Conservation (phyloP, 2,797 vertebrate species). For the Mormyrus hasselquistii region DNA sequence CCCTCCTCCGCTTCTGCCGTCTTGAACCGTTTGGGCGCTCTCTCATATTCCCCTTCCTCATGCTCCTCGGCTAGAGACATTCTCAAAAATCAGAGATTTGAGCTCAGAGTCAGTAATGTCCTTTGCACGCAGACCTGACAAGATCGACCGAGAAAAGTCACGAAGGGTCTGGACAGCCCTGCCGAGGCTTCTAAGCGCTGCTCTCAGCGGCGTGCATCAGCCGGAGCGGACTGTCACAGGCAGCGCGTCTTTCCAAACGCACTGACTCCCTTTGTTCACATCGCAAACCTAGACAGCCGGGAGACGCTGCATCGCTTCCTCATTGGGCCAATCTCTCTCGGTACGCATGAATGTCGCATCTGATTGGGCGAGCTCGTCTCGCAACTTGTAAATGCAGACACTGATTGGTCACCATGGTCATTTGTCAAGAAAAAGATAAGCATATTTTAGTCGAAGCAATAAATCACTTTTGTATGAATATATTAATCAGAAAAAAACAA, state of each 20-base stretch:
- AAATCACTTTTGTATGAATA: not conserved
- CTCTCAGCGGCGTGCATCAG: slow-evolving; percentile 12
- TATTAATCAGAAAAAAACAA: not conserved
- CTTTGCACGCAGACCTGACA: not conserved
- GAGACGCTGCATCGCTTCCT: slow-evolving; percentile 10
- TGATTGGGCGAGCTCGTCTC: not conserved
- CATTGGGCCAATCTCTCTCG: slow-evolving; percentile 20
- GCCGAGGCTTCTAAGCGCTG: not conserved
- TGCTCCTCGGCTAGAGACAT: slow-evolving; percentile 57
- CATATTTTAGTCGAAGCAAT: not conserved
- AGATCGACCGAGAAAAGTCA: not conserved
- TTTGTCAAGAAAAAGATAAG: slow-evolving; percentile 2
- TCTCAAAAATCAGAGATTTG: not conserved
- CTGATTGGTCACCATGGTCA: not conserved
- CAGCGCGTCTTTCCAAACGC: slow-evolving; percentile 14
- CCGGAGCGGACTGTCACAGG: slow-evolving; percentile 16
- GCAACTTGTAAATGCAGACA: not conserved
- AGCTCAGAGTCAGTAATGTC: not conserved
- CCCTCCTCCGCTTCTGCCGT: slow-evolving; percentile 66
- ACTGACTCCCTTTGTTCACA: slow-evolving; percentile 24
- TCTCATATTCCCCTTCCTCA: slow-evolving; percentile 67
- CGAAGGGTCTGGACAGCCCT: not conserved
- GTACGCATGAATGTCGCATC: not conserved
- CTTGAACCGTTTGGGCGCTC: slow-evolving; percentile 73
- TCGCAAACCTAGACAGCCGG: slow-evolving; percentile 26